Evolutionary conservation across 2,888 invertebrate genomes (phyloP).

Genomic region (Agrochola litura): DNA sequence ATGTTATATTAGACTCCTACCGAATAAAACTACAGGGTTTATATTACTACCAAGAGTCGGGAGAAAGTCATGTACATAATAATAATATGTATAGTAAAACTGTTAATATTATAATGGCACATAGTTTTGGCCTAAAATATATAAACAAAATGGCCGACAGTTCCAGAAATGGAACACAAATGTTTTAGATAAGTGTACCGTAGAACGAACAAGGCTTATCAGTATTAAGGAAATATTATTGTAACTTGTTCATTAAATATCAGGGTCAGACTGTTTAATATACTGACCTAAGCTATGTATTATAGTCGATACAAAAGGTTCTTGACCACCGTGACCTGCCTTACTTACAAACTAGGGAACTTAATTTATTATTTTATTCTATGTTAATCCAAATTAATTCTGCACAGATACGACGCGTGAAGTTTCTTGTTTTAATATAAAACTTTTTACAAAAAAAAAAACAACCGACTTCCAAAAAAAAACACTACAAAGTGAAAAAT

Average conservation of each 20-base stretch:
- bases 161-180: background rate
- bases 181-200: background rate
- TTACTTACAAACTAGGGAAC: background rate
- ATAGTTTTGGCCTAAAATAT: background rate
- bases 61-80: background rate
- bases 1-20: background rate
- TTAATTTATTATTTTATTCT: slow-evolving; percentile 1
- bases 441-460: no score
- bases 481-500: no score
- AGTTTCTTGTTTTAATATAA: background rate
- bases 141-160: background rate
- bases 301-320: background rate
- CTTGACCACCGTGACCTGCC: background rate
- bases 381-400: slow-evolving; percentile 1
- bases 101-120: background rate
- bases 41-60: background rate
- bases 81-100: background rate
- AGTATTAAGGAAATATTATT: background rate
- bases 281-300: background rate
- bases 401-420: no score
- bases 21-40: background rate
- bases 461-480: no score
- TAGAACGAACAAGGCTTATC: background rate
- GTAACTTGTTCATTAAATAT: background rate
- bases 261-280: background rate